Evolutionary conservation across 2,888 invertebrate genomes (phyloP).

Genomic region (Phengaris arion): DNA sequence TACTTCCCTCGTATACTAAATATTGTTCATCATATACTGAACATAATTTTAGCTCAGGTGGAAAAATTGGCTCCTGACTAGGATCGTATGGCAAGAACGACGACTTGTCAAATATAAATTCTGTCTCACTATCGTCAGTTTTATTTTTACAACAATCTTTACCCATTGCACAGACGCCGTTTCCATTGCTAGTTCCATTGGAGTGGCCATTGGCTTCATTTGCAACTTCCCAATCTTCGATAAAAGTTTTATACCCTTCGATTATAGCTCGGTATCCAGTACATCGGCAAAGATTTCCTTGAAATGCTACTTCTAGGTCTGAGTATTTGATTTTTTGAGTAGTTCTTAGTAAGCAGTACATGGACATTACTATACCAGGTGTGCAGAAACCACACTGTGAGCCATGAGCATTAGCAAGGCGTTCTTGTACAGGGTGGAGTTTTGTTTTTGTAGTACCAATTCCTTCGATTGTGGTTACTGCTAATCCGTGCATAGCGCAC

Average conservation of each 20-base stretch:
- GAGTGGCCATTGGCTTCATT: slow-evolving; percentile 41
- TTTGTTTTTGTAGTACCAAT: slow-evolving; percentile 86
- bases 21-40: slow-evolving; percentile 79
- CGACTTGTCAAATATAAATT: slow-evolving; percentile 79
- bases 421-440: slow-evolving; percentile 89
- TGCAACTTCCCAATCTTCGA: slow-evolving; percentile 83
- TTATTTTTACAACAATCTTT: slow-evolving; percentile 82
- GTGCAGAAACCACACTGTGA: slow-evolving; percentile 95
- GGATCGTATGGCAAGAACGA: slow-evolving; percentile 85
- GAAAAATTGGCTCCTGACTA: slow-evolving; percentile 91
- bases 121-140: slow-evolving; percentile 67
- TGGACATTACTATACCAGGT: slow-evolving; percentile 95
- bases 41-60: slow-evolving; percentile 85
- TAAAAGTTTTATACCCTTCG: slow-evolving; percentile 88
- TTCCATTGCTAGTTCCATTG: slow-evolving; percentile 44
- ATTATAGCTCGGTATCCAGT: slow-evolving; percentile 93
- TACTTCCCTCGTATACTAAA: slow-evolving; percentile 69
- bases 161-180: slow-evolving; percentile 77
- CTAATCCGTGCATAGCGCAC: slow-evolving; percentile 88
- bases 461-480: slow-evolving; percentile 92
- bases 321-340: slow-evolving; percentile 66
- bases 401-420: slow-evolving; percentile 90
- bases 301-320: slow-evolving; percentile 86
- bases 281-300: slow-evolving; percentile 89
- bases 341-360: slow-evolving; percentile 88